A percentile compares a stretch with the other conserved stretches of the same genome.
Conservation (phyloP, 1,140 invertebrate genomes). For the Plectrocnemia conspersa region DNA sequence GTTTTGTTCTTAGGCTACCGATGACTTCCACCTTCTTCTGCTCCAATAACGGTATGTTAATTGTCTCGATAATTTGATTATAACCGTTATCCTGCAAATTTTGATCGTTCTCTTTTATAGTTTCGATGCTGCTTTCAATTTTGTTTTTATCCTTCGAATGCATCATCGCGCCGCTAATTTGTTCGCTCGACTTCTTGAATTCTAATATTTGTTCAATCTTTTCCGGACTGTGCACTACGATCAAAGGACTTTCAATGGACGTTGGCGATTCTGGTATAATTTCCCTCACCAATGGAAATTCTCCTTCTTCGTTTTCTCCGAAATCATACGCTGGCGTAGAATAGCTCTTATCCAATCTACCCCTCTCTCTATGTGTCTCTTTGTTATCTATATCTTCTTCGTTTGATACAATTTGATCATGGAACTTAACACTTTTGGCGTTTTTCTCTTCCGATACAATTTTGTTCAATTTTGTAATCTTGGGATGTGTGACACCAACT, state of each 20-base stretch:
- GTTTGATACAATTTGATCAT: slow-evolving; percentile 33
- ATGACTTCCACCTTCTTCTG: slow-evolving; percentile 31
- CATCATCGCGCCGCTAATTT: slow-evolving; percentile 43
- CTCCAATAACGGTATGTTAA: slow-evolving; percentile 41
- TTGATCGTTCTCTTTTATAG: slow-evolving; percentile 2
- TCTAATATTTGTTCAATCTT: slow-evolving; percentile 43
- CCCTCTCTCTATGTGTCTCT: slow-evolving; percentile 41
- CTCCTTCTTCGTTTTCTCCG: slow-evolving; percentile 44
- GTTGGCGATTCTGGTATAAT: slow-evolving; percentile 44
- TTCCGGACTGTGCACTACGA: slow-evolving; percentile 37
- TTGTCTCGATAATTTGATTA: slow-evolving; percentile 40
- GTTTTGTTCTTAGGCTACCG: slow-evolving; percentile 2
- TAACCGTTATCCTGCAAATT: slow-evolving; percentile 33
- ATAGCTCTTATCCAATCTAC: slow-evolving; percentile 67
- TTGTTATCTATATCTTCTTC: slow-evolving; percentile 23
- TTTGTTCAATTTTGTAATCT: slow-evolving; percentile 23
- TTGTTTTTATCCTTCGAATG: slow-evolving; percentile 35
- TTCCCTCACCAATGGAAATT: slow-evolving; percentile 37
- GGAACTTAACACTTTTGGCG: slow-evolving; percentile 31
- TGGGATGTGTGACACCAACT: slow-evolving; percentile 37
- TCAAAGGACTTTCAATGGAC: slow-evolving; percentile 37
- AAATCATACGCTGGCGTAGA: slow-evolving; percentile 73
- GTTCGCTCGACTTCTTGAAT: slow-evolving; percentile 44
- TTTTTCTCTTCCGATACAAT: slow-evolving; percentile 16
- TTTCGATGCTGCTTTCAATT: neutral